A percentile compares a stretch with the other conserved stretches of the same genome.
Evolutionary conservation across 2,797 vertebrate species (phyloP).

Genomic region (Falco peregrinus): DNA sequence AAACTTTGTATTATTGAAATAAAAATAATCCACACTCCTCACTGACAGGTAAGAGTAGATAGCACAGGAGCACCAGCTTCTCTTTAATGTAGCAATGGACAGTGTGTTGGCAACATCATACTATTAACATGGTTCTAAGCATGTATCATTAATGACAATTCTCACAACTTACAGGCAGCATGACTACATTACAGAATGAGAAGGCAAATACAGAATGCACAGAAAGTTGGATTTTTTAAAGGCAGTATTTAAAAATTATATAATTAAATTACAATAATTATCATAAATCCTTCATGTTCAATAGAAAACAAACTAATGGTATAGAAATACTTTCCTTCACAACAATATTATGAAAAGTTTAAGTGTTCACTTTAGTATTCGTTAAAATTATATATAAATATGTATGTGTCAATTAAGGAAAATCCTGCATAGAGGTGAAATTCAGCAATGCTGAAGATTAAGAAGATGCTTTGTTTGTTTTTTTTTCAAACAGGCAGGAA

Average conservation of each 20-base stretch:
- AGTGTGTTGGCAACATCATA: neutral
- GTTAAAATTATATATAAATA: neutral
- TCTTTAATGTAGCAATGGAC: neutral
- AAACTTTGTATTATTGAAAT: neutral
- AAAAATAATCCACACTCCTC: neutral
- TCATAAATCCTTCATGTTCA: neutral
- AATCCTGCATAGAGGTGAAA: neutral
- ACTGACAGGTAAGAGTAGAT: neutral
- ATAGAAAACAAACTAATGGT: neutral
- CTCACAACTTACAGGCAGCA: neutral
- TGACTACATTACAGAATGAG: neutral
- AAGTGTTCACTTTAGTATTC: neutral
- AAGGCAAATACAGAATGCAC: neutral
- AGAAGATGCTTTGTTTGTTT: neutral
- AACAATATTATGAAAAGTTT: neutral
- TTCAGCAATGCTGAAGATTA: neutral
- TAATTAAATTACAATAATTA: neutral
- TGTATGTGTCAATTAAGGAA: neutral
- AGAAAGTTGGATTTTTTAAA: neutral
- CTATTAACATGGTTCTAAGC: neutral
- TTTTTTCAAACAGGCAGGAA: neutral
- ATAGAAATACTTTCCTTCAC: neutral
- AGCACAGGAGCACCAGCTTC: neutral
- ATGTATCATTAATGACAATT: neutral
- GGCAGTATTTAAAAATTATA: neutral